Conservation (phyloP, 2,888 invertebrate genomes). For the Allolobophora icterica region DNA sequence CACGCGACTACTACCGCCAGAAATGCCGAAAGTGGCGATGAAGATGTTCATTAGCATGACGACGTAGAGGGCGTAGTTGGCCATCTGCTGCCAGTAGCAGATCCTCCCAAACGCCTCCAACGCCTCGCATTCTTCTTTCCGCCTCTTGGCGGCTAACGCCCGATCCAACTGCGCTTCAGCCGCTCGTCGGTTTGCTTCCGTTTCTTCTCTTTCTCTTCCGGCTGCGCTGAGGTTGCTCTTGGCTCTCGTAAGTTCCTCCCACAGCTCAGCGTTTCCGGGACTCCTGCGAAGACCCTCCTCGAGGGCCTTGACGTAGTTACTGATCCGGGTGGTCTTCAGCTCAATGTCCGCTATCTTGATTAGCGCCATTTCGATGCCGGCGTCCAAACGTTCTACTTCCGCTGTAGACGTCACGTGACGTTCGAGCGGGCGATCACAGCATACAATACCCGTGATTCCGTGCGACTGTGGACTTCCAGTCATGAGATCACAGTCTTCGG, state of each 20-base stretch:
- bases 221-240: constrained; percentile 47
- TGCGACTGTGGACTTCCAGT: not conserved
- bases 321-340: constrained; percentile 23
- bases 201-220: constrained; percentile 48
- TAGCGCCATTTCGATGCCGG: constrained; percentile 48
- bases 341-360: constrained; percentile 49
- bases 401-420: constrained; percentile 7
- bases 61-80: constrained; percentile 51
- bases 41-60: constrained; percentile 51
- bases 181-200: constrained; percentile 49
- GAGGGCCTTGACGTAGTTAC: constrained; percentile 48
- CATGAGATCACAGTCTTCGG: not conserved
- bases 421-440: not conserved
- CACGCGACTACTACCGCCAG: constrained; percentile 42
- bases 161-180: constrained; percentile 49
- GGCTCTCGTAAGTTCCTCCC: constrained; percentile 47
- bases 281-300: constrained; percentile 49
- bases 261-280: constrained; percentile 47
- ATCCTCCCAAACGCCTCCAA: constrained; percentile 46
- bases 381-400: constrained; percentile 26
- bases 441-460: not conserved
- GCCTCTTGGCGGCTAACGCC: constrained; percentile 49
- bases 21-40: constrained; percentile 52
- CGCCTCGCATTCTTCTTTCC: constrained; percentile 49
- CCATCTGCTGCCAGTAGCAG: constrained; percentile 51